Evolutionary conservation across 1,140 invertebrate species (phyloP), one percentile per base, ranked within the genome.

Genomic region (Drosophila ercepeae): DNA sequence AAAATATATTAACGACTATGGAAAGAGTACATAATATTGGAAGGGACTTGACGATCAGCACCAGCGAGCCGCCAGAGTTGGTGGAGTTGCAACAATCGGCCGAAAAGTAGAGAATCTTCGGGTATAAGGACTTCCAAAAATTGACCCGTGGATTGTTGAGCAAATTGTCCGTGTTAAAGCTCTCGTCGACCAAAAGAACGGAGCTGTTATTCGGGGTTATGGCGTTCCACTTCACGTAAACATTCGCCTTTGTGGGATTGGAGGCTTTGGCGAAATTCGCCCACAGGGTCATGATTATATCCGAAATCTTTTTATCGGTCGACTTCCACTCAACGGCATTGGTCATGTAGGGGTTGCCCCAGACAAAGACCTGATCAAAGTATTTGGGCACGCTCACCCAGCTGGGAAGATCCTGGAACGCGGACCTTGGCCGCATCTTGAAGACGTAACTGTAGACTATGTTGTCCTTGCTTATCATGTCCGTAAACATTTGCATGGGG

Each of bases 111-210:
- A 95, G 74, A 8, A 96, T 93, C 89, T 93, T 95, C 0, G 95
- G 96, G 89, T 95, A 96, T 78, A 96, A 96, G 32, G 95, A 93
- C 76, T 95, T 96, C 96, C 96, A 96, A 91, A 97, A 97, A 39
- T 94, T 93, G 65, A 96, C 93, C 6, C 95, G 93, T 78, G 95
- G 95, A 79, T 95, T 96, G 91, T 96, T 94, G 0, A 96, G 92
- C 1, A 93, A 76, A 53, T 94, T 93, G 65, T 94, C 95, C 93
- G 96, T 96, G 53, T 94, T 95, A 65, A 96, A 95, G 65, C 93
- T 95, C 46, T 94, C 93, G 74, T 96, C 95, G 29, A 96, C 94
- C 11, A 96, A 94, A 19, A 96, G 92, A 68, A 95, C 93, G 0
- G 93, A 93, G 1, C 95, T 95, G 48, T 92, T 93, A 7, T 94